phyloP scores from a whole-genome alignment of 2,113 vertebrate genomes.

The Calyptomena viridis region DNA sequence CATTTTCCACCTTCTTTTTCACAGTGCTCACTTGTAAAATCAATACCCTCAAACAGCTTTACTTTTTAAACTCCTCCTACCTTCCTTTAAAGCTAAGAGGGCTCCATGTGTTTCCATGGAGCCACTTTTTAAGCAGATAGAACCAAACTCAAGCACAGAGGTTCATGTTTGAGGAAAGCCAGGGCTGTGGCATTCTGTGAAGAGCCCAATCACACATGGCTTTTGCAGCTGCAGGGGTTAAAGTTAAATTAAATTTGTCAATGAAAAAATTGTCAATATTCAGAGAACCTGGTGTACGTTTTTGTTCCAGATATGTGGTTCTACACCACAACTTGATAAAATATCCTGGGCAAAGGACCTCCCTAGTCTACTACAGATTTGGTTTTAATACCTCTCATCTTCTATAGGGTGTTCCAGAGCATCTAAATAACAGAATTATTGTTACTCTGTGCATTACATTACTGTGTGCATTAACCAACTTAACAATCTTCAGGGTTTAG shows the following conservation, averaged over 20 bases:
- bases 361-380: neutral
- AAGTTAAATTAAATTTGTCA: no score
- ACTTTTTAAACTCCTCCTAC: slow-evolving; percentile 37
- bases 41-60: slow-evolving; percentile 59
- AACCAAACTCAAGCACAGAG: slow-evolving; percentile 36
- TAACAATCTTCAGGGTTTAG: neutral
- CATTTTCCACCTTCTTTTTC: slow-evolving; percentile 68
- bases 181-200: neutral
- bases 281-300: neutral
- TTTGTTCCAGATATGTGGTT: neutral
- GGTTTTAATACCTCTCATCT: neutral
- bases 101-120: slow-evolving; percentile 43
- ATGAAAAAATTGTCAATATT: neutral
- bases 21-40: slow-evolving; percentile 62
- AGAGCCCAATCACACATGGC: neutral
- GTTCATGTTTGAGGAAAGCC: slow-evolving; percentile 9
- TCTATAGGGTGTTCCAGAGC: neutral
- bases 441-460: neutral
- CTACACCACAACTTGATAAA: neutral
- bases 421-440: neutral
- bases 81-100: slow-evolving; percentile 26
- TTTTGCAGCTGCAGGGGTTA: slow-evolving; percentile 7
- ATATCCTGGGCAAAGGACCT: neutral
- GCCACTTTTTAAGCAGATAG: slow-evolving; percentile 23
- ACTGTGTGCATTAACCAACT: neutral